Conservation (phyloP, 1,140 invertebrate genomes). For the Drosophila pachea region DNA sequence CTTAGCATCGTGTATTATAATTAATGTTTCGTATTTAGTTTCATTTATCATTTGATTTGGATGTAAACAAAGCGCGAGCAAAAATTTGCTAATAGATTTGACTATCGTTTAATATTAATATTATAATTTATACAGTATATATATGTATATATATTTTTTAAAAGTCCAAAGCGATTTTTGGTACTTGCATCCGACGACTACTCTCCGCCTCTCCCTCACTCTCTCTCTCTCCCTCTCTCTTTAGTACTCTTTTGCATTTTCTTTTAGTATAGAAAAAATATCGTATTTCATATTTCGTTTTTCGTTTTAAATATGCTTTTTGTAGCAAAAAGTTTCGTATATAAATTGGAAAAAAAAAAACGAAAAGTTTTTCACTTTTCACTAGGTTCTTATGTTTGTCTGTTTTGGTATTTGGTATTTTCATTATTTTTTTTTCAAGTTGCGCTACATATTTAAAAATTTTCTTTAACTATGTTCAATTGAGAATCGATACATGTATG, state of each 20-base stretch:
- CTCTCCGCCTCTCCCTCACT: no score
- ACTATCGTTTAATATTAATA: constrained; percentile 53
- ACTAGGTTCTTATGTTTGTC: constrained; percentile 11
- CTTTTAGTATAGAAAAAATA: constrained; percentile 71
- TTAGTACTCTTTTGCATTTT: constrained; percentile 39
- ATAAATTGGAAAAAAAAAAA: constrained; percentile 65
- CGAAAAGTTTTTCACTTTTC: constrained; percentile 10
- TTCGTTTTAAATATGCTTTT: constrained; percentile 45
- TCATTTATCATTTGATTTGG: constrained; percentile 31
- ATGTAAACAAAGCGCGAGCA: constrained; percentile 75
- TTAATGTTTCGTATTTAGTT: constrained; percentile 26
- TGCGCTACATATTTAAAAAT: constrained; percentile 31
- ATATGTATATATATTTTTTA: constrained; percentile 40
- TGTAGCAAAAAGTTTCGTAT: constrained; percentile 53
- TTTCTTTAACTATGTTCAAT: constrained; percentile 26
- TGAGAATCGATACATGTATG: constrained; percentile 28
- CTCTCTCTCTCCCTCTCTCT: constrained; percentile 12
- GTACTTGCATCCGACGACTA: constrained; percentile 3
- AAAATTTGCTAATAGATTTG: constrained; percentile 78
- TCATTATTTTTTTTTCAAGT: constrained; percentile 20
- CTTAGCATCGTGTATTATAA: constrained; percentile 13
- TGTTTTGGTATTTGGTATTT: constrained; percentile 1
- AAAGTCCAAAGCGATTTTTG: constrained; percentile 62
- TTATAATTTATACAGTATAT: no score
- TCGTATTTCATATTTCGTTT: constrained; percentile 45